These are phyloP conservation scores for Endotricha flammealis DNA, from an alignment of 2,888 invertebrate species.

Conservation along the genomic window DNA sequence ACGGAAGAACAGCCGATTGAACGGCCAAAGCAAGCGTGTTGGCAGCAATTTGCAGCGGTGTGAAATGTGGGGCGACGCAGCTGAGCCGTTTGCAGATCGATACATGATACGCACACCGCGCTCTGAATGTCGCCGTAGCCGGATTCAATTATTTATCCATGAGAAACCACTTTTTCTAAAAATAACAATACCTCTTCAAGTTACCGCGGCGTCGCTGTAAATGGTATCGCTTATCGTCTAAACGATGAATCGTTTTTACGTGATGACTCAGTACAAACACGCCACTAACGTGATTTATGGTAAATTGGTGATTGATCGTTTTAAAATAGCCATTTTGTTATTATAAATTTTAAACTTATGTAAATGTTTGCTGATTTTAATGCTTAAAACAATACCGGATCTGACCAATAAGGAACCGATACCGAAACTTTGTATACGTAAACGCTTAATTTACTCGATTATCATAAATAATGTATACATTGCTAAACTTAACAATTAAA, in stretches of 20 bases:
- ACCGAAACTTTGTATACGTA: no score
- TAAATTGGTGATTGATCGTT: no score
- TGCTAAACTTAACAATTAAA: no score
- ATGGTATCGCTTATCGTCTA: slow-evolving; percentile 21
- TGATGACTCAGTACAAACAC: slow-evolving; percentile 15
- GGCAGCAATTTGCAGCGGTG: slow-evolving; percentile 52
- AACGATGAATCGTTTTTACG: slow-evolving; percentile 18
- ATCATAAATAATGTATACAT: no score
- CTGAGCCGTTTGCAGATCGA: slow-evolving; percentile 66
- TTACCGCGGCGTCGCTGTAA: slow-evolving; percentile 22
- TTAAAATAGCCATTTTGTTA: no score
- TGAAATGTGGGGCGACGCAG: slow-evolving; percentile 66
- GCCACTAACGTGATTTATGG: background rate
- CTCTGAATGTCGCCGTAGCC: slow-evolving; percentile 59
- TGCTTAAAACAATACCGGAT: no score
- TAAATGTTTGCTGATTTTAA: no score
- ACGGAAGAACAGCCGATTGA: slow-evolving; percentile 27
- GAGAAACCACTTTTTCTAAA: slow-evolving; percentile 29
- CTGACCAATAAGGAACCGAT: no score
- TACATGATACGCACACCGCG: slow-evolving; percentile 67
- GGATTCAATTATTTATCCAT: slow-evolving; percentile 48
- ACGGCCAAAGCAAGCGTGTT: slow-evolving; percentile 39
- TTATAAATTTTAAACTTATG: no score
- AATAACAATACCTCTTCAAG: slow-evolving; percentile 29
- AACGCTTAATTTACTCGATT: no score